Base-by-base conservation (phyloP, 1,140 invertebrate genomes). In the Arctopsyche grandis region DNA sequence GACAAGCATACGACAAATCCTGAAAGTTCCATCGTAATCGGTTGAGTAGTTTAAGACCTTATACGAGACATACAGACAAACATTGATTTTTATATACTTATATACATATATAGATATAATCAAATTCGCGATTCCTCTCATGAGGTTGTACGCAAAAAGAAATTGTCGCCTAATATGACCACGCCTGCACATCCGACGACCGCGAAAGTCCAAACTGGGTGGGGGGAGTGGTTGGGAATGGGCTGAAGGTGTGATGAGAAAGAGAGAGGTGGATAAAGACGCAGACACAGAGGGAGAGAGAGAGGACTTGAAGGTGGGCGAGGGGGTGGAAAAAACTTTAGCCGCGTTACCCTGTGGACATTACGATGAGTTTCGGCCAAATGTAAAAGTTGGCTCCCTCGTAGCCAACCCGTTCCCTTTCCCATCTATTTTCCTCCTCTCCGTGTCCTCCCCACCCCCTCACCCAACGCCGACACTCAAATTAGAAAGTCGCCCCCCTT, bases 381-480 rank as follows among this genome's bases (percentile, higher is more conserved):
- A 77, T 77, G 75, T 77, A 77, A 77, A 77, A 77, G 75, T 77
- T 77, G 75, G 69, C n/a, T 14, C 69, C 5, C 69, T 29, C 29
- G 5, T 21, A 24, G 19, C 14, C 16, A 12, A 66, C 60, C 60
- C 60, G 21, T 29, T n/a, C 10, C 60, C 69, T 14, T 26, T 70
- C 63, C 21, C 24, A 22, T n/a, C n/a, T n/a, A n/a, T n/a, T n/a
- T n/a, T n/a, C 29, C 70, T 14, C 44, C 29, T n/a, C 14, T 5
- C 14, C 52, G 9, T 12, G 56, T 44, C 9, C 75, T 66, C 52
- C 75, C 69, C 60, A 77, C 75, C 66, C 58, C 69, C 69, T 69
- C 24, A 10, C 16, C 24, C 12, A 1, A 7, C 24, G 5, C 12
- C 69, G n/a, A 21, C 66, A 29, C 69, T 71, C 38, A 38, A 71